Base-by-base conservation (phyloP, 2,888 invertebrate species). In the Teleiodes luculella region DNA sequence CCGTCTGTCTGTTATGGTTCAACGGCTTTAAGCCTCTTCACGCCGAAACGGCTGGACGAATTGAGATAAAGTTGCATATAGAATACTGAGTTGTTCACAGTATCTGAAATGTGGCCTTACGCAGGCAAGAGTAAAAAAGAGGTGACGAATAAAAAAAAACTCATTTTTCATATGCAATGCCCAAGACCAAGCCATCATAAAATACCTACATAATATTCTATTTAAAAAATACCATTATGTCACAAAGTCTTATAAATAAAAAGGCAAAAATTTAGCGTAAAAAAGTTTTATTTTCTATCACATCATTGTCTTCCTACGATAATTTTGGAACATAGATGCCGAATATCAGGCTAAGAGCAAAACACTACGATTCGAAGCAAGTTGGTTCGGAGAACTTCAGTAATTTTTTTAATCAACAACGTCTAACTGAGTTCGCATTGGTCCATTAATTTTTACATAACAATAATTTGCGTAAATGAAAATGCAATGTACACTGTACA, bases 211-310 rank as follows among this genome's bases (percentile, higher is more conserved):
- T n/a, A n/a, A n/a, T n/a, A n/a, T n/a, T n/a, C n/a, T n/a, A n/a
- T n/a, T n/a, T n/a, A n/a, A n/a, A n/a, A n/a, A n/a, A n/a, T n/a
- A n/a, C n/a, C n/a, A n/a, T n/a, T 55, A 59, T 53, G 55, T 47
- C 33, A n/a, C 13, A 18, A 13, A 35, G 30, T 31, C 14, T 11
- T 31, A 31, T n/a, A 49, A 39, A 51, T 31, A 72, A 64, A 71
- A 71, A 76, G 60, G 68, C 58, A 68, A 66, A n/a, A 55, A 60
- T 51, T 10, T 87, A 81, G 85, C 83, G 88, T 89, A 88, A 83
- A 89, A 89, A 89, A 87, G 80, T 87, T 88, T 24, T 79, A 74
- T 35, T 89, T 78, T 86, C 87, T 89, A 88, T 88, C 87, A 88
- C 88, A 87, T 86, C 78, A 79, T 24, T 86, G 80, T 85, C 80